Conservation (phyloP, 2,888 invertebrate genomes). For the Tenthredo distinguenda region DNA sequence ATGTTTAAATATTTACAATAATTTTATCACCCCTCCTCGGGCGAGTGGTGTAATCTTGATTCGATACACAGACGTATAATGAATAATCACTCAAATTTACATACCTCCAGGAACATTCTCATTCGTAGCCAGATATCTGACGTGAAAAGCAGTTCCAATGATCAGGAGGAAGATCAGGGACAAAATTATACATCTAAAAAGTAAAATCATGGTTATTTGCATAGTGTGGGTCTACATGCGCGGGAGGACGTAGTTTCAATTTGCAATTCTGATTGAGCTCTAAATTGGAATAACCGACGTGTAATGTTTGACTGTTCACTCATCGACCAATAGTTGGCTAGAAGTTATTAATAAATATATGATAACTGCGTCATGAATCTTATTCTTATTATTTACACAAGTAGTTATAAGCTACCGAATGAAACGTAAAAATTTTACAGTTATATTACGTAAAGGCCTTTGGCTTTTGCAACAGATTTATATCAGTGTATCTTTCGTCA, state of each 20-base stretch:
- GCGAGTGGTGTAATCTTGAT: not conserved
- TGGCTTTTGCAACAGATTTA: not conserved
- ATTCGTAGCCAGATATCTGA: constrained; percentile 62
- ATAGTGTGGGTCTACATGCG: not conserved
- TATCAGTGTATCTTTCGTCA: not conserved
- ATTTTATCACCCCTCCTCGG: not conserved
- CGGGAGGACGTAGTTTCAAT: not conserved
- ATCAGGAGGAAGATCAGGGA: constrained; percentile 65
- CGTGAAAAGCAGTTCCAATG: constrained; percentile 68
- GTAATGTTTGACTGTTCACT: not conserved
- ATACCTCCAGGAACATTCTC: constrained; percentile 61
- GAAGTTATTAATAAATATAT: not conserved
- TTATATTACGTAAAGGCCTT: not conserved
- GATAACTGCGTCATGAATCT: not conserved
- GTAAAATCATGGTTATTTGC: not conserved
- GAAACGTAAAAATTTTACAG: not conserved
- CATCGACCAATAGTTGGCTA: not conserved
- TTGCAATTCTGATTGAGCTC: not conserved
- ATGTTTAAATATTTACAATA: not conserved
- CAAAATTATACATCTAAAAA: constrained; percentile 68
- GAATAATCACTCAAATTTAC: constrained; percentile 45
- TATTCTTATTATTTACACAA: not conserved
- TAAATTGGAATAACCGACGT: not conserved
- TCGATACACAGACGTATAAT: not conserved
- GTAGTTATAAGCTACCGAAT: not conserved